Evolutionary conservation across 1,140 invertebrate species (phyloP), one percentile per base, ranked within the genome.

Genomic region (Pogonomyrmex barbatus): DNA sequence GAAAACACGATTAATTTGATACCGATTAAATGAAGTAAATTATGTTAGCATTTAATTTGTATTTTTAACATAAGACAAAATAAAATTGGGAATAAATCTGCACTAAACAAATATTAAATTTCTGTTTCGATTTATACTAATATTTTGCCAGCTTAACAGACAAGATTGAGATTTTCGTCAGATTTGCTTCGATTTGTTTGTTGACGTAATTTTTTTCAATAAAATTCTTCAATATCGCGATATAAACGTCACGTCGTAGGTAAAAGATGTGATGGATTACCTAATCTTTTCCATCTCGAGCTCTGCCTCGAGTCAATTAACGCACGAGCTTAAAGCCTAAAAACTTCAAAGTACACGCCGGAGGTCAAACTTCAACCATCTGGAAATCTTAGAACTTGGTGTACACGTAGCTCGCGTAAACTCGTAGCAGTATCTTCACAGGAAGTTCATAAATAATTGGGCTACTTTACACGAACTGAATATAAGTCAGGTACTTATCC

Each of bases 381-480:
- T 50, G 45, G 24, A 77, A 77, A 77, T 47, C 42, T 77, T 77
- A 63, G 8, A 78, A 78, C 42, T 77, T 47, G 9, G 30, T 42
- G 10, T 65, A 47, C 42, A 78, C 76, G 30, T 78, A 78, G 42
- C 36, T 73, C 50, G 50, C 65, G 78, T 82, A 82, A 82, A 58
- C 67, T 82, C 68, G 36, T 33, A 54, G 54, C 56, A 73, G 39
- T 84, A 58, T 62, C 70, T 76, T 60, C 70, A 30, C 39, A 39
- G 30, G 17, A 62, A 62, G 50, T 84, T 75, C 30, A 84, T 84
- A 84, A 84, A 84, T 84, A 84, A 84, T 84, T 76, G 45, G 54
- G n/a, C 50, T 84, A 76, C 54, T 75, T 73, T 45, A 84, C 56
- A 83, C 67, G 78, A 68, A 68, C 39, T 39, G 50, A 73, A 73